These are phyloP conservation scores for Cybosia mesomella DNA, from an alignment of 2,888 invertebrate genomes.

Conservation along the genomic window DNA sequence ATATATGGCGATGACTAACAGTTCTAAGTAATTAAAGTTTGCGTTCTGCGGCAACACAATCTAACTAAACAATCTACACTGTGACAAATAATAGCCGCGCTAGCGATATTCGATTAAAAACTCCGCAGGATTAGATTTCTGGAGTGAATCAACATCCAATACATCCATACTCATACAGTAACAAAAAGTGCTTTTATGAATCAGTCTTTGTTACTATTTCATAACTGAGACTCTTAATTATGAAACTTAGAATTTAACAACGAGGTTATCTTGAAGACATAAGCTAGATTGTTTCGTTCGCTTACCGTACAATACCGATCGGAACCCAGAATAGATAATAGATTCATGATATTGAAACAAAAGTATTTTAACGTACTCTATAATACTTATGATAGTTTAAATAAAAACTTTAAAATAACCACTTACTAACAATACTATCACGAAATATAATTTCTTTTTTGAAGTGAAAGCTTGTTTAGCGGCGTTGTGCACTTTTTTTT, in stretches of 20 bases:
- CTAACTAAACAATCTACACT: conserved; percentile 61
- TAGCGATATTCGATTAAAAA: conserved; percentile 51
- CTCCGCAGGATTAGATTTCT: conserved; percentile 26
- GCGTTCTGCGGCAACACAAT: conserved; percentile 48
- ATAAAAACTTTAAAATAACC: too few species aligned
- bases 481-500: too few species aligned
- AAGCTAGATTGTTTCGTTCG: too few species aligned
- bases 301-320: too few species aligned
- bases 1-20: conserved; percentile 47
- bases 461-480: too few species aligned
- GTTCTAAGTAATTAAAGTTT: conserved; percentile 69
- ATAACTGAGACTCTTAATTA: background rate
- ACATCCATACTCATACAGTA: background rate
- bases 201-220: background rate
- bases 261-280: background rate
- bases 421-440: too few species aligned
- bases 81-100: conserved; percentile 54
- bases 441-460: too few species aligned
- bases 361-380: too few species aligned
- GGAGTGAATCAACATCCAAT: conserved; percentile 27
- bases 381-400: too few species aligned
- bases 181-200: background rate
- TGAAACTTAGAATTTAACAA: background rate
- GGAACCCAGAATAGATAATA: too few species aligned
- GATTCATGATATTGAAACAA: too few species aligned